Evolutionary conservation across 2,888 invertebrate genomes (phyloP).

Genomic region (Callosobruchus maculatus): DNA sequence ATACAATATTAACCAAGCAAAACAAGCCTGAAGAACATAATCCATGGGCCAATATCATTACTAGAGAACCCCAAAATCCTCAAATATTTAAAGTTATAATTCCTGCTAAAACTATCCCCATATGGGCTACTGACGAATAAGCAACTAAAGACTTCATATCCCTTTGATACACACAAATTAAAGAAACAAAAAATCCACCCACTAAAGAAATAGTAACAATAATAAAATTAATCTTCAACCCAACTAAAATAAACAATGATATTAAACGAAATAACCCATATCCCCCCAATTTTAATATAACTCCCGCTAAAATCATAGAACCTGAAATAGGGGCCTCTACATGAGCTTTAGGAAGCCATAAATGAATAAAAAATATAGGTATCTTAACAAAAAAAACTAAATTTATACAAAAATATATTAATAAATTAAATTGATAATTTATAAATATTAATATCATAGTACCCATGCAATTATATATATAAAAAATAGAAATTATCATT

Average conservation of each 20-base stretch:
- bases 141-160: conserved; percentile 73
- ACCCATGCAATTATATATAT: conserved; percentile 43
- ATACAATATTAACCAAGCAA: conserved; percentile 63
- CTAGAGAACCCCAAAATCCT: conserved; percentile 5
- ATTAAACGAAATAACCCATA: conserved; percentile 63
- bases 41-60: conserved; percentile 64
- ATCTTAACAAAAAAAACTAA: conserved; percentile 69
- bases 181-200: conserved; percentile 58
- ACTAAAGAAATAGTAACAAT: conserved; percentile 56
- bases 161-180: conserved; percentile 64
- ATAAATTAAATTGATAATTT: conserved; percentile 37
- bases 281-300: conserved; percentile 70
- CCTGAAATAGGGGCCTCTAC: conserved; percentile 71
- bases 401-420: conserved; percentile 55
- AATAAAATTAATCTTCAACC: conserved; percentile 51
- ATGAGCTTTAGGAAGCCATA: conserved; percentile 74
- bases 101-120: conserved; percentile 59
- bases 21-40: conserved; percentile 61
- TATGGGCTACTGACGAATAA: conserved; percentile 71
- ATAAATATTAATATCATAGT: not conserved
- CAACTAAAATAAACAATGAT: conserved; percentile 50
- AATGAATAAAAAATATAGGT: conserved; percentile 67
- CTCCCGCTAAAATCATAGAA: conserved; percentile 70
- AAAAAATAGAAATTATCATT: conserved; percentile 58
- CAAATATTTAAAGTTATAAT: conserved; percentile 41